Conservation (phyloP, 37 sponge, comb jelly and placozoan species). For the Eunapius fragilis region DNA sequence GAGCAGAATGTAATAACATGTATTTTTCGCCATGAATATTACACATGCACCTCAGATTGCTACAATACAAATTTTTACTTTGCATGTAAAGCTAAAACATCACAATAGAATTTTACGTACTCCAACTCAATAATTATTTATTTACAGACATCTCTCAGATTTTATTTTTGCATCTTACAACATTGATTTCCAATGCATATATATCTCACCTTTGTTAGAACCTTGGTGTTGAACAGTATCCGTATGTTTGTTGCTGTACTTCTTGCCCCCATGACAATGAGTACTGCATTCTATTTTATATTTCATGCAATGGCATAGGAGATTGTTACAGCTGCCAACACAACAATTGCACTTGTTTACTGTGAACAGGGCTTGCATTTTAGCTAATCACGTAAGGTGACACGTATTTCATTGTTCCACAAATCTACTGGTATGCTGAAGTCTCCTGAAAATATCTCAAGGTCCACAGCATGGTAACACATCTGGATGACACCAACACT, state of each 20-base stretch:
- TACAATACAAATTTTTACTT: background rate
- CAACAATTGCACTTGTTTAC: background rate
- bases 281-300: background rate
- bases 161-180: background rate
- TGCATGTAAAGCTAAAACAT: background rate
- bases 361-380: constrained; percentile 6
- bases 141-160: background rate
- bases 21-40: too few relatives aligned
- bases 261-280: background rate
- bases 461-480: background rate
- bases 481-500: background rate
- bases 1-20: background rate
- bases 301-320: background rate
- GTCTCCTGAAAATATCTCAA: background rate
- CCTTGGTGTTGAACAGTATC: background rate
- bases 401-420: constrained; percentile 18
- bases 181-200: background rate
- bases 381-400: constrained; percentile 6
- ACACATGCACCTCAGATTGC: background rate
- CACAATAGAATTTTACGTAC: background rate
- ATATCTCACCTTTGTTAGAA: background rate
- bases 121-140: background rate
- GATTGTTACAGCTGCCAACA: background rate
- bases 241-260: background rate
- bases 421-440: constrained; percentile 13